Percentiles rank a stretch among this genome's conserved stretches.
Conservation (phyloP, 2,797 vertebrate species). For the Adelosebastes latens region DNA sequence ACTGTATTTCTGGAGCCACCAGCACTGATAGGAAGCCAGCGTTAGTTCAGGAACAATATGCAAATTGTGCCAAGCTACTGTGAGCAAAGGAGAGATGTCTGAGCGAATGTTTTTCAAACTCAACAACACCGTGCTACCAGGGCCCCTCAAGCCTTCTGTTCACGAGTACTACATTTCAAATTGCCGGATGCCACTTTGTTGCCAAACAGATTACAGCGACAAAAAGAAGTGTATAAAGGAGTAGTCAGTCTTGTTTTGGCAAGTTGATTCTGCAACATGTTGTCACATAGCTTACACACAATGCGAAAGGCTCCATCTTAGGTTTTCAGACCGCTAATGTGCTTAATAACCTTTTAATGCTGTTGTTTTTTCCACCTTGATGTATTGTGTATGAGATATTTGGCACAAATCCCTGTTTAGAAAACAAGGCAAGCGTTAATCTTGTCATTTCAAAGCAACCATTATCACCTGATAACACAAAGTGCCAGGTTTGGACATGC, state of each 20-base stretch:
- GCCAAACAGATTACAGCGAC: constrained; percentile 4
- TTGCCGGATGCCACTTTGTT: background rate
- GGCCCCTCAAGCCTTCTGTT: constrained; percentile 30
- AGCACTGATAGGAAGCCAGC: constrained; percentile 11
- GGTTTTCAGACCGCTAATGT: background rate
- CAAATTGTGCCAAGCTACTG: constrained; percentile 15
- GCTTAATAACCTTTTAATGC: background rate
- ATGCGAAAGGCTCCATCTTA: background rate
- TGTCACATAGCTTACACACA: background rate
- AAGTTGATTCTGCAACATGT: background rate
- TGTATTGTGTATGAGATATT: background rate
- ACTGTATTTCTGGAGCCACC: background rate
- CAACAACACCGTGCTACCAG: constrained; percentile 3
- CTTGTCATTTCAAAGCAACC: background rate
- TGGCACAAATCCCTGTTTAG: background rate
- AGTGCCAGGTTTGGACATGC: background rate
- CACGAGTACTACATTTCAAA: constrained; percentile 50
- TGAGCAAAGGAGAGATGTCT: constrained; percentile 29
- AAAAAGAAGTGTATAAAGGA: constrained; percentile 2
- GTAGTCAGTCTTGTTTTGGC: background rate
- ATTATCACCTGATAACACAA: constrained; percentile 16
- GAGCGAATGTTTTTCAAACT: constrained; percentile 44
- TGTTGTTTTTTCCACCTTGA: background rate
- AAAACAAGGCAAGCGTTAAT: background rate
- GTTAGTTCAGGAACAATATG: constrained; percentile 20